Conservation (phyloP, 1,140 invertebrate species). For the Megalonaias nervosa region DNA sequence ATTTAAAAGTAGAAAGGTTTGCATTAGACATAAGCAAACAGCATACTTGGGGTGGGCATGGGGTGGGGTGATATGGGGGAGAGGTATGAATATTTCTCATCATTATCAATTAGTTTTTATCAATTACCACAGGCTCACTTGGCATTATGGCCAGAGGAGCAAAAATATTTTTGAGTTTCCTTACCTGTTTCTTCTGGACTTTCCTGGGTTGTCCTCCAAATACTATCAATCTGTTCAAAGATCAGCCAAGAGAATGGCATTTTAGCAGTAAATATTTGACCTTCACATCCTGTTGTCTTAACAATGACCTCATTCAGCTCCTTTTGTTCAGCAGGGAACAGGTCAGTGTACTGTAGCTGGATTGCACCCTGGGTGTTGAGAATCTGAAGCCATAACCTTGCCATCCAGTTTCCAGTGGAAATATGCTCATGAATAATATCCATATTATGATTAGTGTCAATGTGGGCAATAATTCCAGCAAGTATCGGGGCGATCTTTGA, state of each 20-base stretch:
- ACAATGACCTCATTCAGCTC: conserved; percentile 46
- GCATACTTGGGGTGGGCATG: too few species aligned
- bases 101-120: too few species aligned
- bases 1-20: too few species aligned
- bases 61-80: too few species aligned
- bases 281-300: conserved; percentile 35
- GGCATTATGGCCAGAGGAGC: too few species aligned
- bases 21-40: too few species aligned
- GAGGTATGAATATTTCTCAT: too few species aligned
- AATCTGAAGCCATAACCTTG: conserved; percentile 22
- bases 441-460: conserved; percentile 56
- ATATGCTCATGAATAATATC: conserved; percentile 39
- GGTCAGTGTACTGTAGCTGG: conserved; percentile 24
- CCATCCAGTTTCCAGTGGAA: conserved; percentile 19
- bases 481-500: conserved; percentile 49
- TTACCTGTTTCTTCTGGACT: too few species aligned
- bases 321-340: conserved; percentile 30
- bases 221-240: not conserved
- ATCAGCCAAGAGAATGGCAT: conserved; percentile 60
- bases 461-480: conserved; percentile 51
- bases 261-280: conserved; percentile 23
- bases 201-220: not conserved
- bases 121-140: too few species aligned
- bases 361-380: not conserved
- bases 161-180: too few species aligned